Conservation (phyloP, 1,140 invertebrate species). For the Atta colombica region DNA sequence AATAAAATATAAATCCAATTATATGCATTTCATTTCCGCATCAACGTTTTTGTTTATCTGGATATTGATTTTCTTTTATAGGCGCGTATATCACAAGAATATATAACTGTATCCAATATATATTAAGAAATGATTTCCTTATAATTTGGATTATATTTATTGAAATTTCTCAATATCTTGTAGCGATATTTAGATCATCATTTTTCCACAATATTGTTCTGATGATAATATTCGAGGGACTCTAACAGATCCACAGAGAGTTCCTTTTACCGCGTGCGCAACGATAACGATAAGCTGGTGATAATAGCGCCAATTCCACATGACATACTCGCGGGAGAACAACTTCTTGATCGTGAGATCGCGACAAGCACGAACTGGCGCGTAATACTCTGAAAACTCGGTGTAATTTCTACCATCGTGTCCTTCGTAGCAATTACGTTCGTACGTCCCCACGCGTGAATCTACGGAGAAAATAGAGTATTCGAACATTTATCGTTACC, state of each 20-base stretch:
- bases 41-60: background rate
- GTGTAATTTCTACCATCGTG: slow-evolving; percentile 56
- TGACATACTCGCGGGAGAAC: slow-evolving; percentile 54
- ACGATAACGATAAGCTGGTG: slow-evolving; percentile 71
- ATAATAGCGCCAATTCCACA: slow-evolving; percentile 67
- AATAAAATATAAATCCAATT: slow-evolving; percentile 1
- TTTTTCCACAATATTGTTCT: slow-evolving; percentile 16
- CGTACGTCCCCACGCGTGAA: slow-evolving; percentile 32
- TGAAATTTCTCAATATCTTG: slow-evolving; percentile 29
- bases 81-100: background rate
- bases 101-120: background rate
- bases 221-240: slow-evolving; percentile 26
- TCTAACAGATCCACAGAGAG: slow-evolving; percentile 58
- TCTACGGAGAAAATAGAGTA: slow-evolving; percentile 39
- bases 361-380: background rate
- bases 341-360: slow-evolving; percentile 32
- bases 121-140: background rate
- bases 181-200: slow-evolving; percentile 18
- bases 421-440: slow-evolving; percentile 47
- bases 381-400: slow-evolving; percentile 49
- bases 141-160: slow-evolving; percentile 17
- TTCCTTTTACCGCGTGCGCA: slow-evolving; percentile 61
- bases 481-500: slow-evolving; percentile 54
- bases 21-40: background rate
- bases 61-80: slow-evolving; percentile 3